Base-by-base conservation (phyloP, 1,140 invertebrate species). In the Drosophila ficusphila region DNA sequence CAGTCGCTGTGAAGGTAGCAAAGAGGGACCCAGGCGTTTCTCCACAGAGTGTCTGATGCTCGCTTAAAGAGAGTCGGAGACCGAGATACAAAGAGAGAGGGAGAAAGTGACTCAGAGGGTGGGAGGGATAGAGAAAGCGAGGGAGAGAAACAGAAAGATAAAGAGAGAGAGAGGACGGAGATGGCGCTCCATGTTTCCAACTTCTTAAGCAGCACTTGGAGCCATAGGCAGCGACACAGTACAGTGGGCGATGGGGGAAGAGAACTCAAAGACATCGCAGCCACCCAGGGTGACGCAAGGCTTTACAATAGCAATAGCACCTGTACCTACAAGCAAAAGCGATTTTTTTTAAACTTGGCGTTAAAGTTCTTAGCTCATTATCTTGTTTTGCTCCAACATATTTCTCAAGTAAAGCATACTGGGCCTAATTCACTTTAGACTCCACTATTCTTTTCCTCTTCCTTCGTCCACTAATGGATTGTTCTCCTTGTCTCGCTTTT, bases 151-250 rank as follows among this genome's bases (percentile, higher is more conserved):
- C n/a, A n/a, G n/a, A n/a, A n/a, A n/a, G n/a, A n/a, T n/a, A n/a
- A n/a, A n/a, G n/a, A n/a, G n/a, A n/a, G n/a, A n/a, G 38, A 34
- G 16, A 18, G n/a, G n/a, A n/a, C n/a, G n/a, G 23, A 31, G 58
- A 25, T 7, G 31, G 4, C 7, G 14, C 5, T 25, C 49, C 70
- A 49, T 61, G 81, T 72, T 79, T 68, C 65, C 70, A 79, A 71
- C 76, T 85, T 85, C 81, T 85, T 85, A 81, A 72, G 76, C 81
- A 86, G 81, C 79, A 86, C 79, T 85, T 76, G 62, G 79, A 72
- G 54, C n/a, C n/a, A n/a, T n/a, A n/a, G n/a, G n/a, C n/a, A n/a
- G n/a, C n/a, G n/a, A n/a, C n/a, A n/a, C n/a, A n/a, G n/a, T n/a
- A n/a, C n/a, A n/a, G 6, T 23, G 41, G 41, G n/a, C 7, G 6